Evolutionary conservation across 1,140 invertebrate genomes (phyloP).

Genomic region (Mizuhopecten yessoensis): DNA sequence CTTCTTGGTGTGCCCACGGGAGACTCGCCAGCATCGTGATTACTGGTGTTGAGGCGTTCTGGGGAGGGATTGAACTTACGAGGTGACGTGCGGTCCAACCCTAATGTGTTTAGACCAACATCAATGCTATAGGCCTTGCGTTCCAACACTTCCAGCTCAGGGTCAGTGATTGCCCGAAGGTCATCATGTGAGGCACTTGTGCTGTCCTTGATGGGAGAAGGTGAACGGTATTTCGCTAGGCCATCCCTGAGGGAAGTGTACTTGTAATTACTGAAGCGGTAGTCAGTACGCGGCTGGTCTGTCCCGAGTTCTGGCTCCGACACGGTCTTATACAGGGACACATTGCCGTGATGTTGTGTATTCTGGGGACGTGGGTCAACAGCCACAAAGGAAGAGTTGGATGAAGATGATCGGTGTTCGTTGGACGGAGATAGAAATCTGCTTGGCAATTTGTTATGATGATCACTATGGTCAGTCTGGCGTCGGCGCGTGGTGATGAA

Average conservation of each 20-base stretch:
- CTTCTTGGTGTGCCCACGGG: slow-evolving; percentile 58
- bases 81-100: slow-evolving; percentile 55
- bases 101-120: slow-evolving; percentile 57
- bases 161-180: slow-evolving; percentile 43
- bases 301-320: slow-evolving; percentile 58
- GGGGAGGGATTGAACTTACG: slow-evolving; percentile 63
- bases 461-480: neutral
- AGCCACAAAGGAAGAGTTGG: slow-evolving; percentile 44
- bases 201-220: slow-evolving; percentile 55
- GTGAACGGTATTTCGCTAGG: slow-evolving; percentile 41
- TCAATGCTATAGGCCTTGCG: slow-evolving; percentile 58
- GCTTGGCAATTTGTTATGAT: neutral
- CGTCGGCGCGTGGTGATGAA: neutral
- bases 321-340: slow-evolving; percentile 53
- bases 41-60: slow-evolving; percentile 51
- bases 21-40: slow-evolving; percentile 60
- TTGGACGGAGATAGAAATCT: neutral
- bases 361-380: slow-evolving; percentile 48
- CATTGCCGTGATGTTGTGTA: neutral
- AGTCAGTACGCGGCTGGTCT: slow-evolving; percentile 42
- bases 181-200: slow-evolving; percentile 57
- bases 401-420: neutral
- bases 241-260: slow-evolving; percentile 56
- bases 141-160: neutral
- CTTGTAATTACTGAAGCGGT: slow-evolving; percentile 55